Evolutionary conservation across 1,140 invertebrate genomes (phyloP), one percentile per base, ranked within the genome.

Genomic region (Drosophila triauraria): DNA sequence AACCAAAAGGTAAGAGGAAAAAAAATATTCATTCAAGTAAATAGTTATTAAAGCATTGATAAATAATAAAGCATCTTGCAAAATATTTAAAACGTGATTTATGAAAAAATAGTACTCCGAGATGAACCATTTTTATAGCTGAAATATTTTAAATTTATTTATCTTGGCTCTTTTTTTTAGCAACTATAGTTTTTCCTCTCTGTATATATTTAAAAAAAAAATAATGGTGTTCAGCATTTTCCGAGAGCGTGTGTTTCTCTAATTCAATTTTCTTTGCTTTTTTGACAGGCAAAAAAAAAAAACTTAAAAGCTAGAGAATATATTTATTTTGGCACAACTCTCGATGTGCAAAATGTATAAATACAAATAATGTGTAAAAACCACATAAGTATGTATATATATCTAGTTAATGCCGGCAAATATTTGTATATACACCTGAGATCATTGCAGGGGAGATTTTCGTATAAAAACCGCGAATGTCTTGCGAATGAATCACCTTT

Each of bases 361-460:
- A 46, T 68, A 69, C 51, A 44, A 15, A 48, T 23, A 6, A 60
- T 40, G 25, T 3, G n/a, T 35, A 70, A 40, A 61, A 59, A 44
- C 20, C 62, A 17, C 44, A 71, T 60, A 40, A 10, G n/a, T 25
- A n/a, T 40, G 38, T 23, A 40, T 2, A 69, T 48, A 71, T 74
- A 75, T 62, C 27, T 74, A 63, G 58, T 74, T 58, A 75, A 76
- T 76, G 61, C 74, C 74, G 74, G 61, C 72, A 65, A 42, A 42
- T 30, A 6, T 27, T 25, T 3, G 43, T 75, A 30, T 58, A 50
- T 76, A 75, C 51, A 74, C 69, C 72, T 64, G 68, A n/a, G 20
- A 48, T 56, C 35, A 54, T 47, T 30, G n/a, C 30, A 56, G 17
- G 15, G n/a, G 46, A 65, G 47, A 38, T 67, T 53, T 27, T 13